These are phyloP conservation scores for Graphium colonna DNA, from an alignment of 2,888 invertebrate species.

Conservation along the genomic window DNA sequence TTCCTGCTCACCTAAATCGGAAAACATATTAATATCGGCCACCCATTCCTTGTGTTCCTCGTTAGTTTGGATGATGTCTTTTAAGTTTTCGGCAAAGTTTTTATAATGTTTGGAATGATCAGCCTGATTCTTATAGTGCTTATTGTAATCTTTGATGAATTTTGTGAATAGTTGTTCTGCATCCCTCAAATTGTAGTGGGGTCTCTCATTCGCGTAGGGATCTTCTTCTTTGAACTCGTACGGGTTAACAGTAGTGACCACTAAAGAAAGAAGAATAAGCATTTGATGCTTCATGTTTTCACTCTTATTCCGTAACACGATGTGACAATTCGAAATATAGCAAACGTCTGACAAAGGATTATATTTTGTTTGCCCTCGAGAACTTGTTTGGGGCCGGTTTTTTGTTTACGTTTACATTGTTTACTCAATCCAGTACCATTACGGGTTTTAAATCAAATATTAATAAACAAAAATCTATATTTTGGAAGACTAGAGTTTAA, in stretches of 20 bases:
- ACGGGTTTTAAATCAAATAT: no score
- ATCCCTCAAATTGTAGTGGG: slow-evolving; percentile 50
- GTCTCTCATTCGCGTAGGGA: slow-evolving; percentile 28
- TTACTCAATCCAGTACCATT: no score
- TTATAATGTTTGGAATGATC: slow-evolving; percentile 44
- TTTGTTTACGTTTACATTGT: neutral
- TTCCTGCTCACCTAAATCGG: slow-evolving; percentile 45
- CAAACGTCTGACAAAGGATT: no score
- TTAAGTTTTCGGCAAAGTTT: slow-evolving; percentile 47
- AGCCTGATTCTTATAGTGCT: slow-evolving; percentile 42
- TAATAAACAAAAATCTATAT: no score
- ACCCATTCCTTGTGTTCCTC: slow-evolving; percentile 47
- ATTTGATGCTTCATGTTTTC: slow-evolving; percentile 29
- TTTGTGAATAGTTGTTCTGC: slow-evolving; percentile 47
- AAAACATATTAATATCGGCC: no score
- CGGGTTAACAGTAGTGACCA: slow-evolving; percentile 21
- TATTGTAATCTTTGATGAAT: slow-evolving; percentile 45
- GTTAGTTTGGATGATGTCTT: slow-evolving; percentile 51
- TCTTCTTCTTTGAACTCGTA: slow-evolving; percentile 25
- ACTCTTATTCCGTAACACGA: no score
- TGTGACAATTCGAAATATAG: slow-evolving; percentile 19
- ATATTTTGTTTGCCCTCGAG: slow-evolving; percentile 22
- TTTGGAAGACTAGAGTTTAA: no score
- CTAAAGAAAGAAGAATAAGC: slow-evolving; percentile 18
- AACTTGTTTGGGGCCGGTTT: slow-evolving; percentile 24